Conservation (phyloP, 2,113 vertebrate species). For the Ceyx cyanopectus region DNA sequence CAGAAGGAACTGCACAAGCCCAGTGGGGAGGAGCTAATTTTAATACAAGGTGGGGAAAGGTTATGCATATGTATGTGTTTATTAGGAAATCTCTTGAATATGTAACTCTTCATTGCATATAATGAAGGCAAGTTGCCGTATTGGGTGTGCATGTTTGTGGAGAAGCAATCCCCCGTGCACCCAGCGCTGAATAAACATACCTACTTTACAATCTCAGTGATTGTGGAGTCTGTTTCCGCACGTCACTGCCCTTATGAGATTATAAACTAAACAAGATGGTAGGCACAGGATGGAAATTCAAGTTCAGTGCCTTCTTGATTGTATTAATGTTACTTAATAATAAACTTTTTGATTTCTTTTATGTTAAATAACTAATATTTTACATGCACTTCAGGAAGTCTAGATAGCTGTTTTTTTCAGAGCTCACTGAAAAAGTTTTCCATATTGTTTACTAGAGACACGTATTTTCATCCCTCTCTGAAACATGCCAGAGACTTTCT, state of each 20-base stretch:
- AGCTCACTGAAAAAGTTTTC: not conserved
- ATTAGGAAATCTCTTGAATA: too few relatives aligned
- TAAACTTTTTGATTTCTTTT: not conserved
- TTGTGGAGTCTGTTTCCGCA: too few relatives aligned
- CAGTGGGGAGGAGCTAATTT: too few relatives aligned
- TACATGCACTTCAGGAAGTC: not conserved
- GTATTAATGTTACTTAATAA: not conserved
- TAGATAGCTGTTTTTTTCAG: not conserved
- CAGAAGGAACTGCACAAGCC: too few relatives aligned
- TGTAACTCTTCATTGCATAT: too few relatives aligned
- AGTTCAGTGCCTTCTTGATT: not conserved
- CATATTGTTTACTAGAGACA: not conserved
- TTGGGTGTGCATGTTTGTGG: too few relatives aligned
- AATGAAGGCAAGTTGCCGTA: too few relatives aligned
- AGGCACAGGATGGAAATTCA: not conserved
- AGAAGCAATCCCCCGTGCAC: too few relatives aligned
- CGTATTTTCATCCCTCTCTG: not conserved
- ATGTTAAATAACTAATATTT: not conserved
- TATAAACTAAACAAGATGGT: slow-evolving; percentile 17
- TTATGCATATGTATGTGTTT: too few relatives aligned
- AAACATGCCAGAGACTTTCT: not conserved
- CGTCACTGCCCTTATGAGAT: not conserved
- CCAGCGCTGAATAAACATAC: too few relatives aligned
- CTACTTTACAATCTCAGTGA: too few relatives aligned
- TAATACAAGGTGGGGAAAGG: too few relatives aligned